A percentile compares a stretch with the other conserved stretches of the same genome.
Evolutionary conservation across 1,140 invertebrate species (phyloP).

Genomic region (Rhagoletis zephyria): DNA sequence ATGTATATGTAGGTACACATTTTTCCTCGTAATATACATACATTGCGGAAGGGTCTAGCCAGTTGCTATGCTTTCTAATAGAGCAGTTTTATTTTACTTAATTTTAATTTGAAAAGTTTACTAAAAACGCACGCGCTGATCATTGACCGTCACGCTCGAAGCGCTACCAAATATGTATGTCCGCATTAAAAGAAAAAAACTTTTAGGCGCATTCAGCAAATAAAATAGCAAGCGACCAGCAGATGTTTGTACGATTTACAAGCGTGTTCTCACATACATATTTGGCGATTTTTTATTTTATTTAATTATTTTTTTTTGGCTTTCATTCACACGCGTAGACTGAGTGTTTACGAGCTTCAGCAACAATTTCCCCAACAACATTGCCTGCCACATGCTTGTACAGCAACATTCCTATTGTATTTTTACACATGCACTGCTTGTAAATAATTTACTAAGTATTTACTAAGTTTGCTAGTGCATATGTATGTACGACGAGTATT

Average conservation of each 20-base stretch:
- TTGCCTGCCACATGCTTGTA: background rate
- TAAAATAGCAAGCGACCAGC: background rate
- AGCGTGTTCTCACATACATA: background rate
- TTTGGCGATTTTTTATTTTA: background rate
- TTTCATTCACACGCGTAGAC: background rate
- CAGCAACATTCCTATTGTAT: background rate
- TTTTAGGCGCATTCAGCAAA: background rate
- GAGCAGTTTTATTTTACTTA: no score
- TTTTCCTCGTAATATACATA: no score
- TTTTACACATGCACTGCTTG: background rate
- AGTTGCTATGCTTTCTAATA: no score
- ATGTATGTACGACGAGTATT: background rate
- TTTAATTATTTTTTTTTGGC: no score
- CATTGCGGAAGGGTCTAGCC: no score
- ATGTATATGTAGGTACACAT: no score
- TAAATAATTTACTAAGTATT: background rate
- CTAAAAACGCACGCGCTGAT: conserved; percentile 11
- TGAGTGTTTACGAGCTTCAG: background rate
- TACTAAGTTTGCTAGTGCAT: background rate
- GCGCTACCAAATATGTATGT: background rate
- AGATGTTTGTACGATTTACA: background rate
- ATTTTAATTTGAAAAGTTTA: no score
- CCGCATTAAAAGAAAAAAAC: background rate
- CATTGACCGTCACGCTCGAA: background rate
- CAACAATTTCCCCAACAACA: background rate